Evolutionary conservation across 2,888 invertebrate species (phyloP).

Genomic region (Epinotia ramella): DNA sequence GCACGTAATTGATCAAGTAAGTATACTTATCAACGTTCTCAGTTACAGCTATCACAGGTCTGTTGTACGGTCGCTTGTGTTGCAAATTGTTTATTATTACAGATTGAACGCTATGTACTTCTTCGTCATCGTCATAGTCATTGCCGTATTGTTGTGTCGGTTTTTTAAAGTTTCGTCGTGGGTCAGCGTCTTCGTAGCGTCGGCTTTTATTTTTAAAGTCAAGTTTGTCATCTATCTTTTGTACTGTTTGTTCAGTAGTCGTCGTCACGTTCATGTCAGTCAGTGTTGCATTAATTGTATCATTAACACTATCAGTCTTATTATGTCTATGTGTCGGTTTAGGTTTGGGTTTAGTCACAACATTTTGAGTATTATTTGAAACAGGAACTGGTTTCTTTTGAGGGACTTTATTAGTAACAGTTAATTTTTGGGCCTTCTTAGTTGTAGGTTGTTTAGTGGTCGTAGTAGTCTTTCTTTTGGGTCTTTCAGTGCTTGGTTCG

Average conservation of each 20-base stretch:
- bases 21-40: constrained; percentile 81
- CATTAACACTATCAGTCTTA: constrained; percentile 54
- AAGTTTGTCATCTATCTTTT: constrained; percentile 85
- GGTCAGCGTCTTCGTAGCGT: constrained; percentile 68
- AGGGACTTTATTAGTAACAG: constrained; percentile 50
- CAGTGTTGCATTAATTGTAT: constrained; percentile 53
- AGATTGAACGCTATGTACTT: constrained; percentile 75
- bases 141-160: constrained; percentile 58
- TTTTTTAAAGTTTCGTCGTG: constrained; percentile 58
- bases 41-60: constrained; percentile 79
- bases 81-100: constrained; percentile 73
- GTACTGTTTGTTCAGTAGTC: constrained; percentile 55
- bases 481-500: constrained; percentile 50
- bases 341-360: constrained; percentile 54
- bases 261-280: constrained; percentile 53
- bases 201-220: constrained; percentile 83
- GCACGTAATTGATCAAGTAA: constrained; percentile 83
- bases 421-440: constrained; percentile 56
- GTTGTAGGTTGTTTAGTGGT: constrained; percentile 58
- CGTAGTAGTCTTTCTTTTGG: constrained; percentile 51
- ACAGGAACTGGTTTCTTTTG: constrained; percentile 55
- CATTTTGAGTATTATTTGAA: constrained; percentile 54
- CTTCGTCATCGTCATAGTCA: constrained; percentile 68
- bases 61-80: constrained; percentile 72
- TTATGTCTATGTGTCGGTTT: constrained; percentile 57